phyloP scores from a whole-genome alignment of 2,888 invertebrate genomes.

The Caradrina clavipalpis region DNA sequence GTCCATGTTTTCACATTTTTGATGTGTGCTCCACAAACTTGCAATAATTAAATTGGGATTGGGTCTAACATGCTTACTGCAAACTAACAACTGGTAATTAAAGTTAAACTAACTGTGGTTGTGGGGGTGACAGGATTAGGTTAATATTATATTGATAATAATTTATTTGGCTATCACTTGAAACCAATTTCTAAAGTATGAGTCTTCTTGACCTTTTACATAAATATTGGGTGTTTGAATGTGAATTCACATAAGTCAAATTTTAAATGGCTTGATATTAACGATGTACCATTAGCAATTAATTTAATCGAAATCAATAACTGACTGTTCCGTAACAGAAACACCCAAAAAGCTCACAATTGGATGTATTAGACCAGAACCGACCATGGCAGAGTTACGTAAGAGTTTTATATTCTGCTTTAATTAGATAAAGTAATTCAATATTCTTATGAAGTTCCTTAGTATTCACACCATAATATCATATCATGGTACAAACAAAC shows the following conservation, averaged over 20 bases:
- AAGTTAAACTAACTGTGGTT: slow-evolving; percentile 20
- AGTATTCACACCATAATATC: slow-evolving; percentile 7
- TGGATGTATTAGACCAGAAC: background rate
- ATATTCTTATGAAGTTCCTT: slow-evolving; percentile 6
- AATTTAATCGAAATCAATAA: slow-evolving; percentile 23
- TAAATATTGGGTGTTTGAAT: background rate
- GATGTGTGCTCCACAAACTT: slow-evolving; percentile 22
- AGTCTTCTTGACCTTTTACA: background rate
- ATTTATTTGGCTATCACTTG: background rate
- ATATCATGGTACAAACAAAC: background rate
- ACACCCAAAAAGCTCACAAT: slow-evolving; percentile 2
- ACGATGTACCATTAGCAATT: background rate
- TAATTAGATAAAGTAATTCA: slow-evolving; percentile 17
- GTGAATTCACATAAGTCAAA: background rate
- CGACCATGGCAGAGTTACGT: slow-evolving; percentile 34
- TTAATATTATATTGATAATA: background rate
- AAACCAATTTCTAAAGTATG: background rate
- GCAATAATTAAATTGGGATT: slow-evolving; percentile 21
- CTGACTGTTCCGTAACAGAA: slow-evolving; percentile 44
- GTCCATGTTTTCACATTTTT: background rate
- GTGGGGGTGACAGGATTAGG: background rate
- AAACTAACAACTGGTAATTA: slow-evolving; percentile 26
- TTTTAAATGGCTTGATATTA: background rate
- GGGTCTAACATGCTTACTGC: slow-evolving; percentile 45
- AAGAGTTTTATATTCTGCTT: slow-evolving; percentile 32